A percentile compares a stretch with the other conserved stretches of the same genome.
Evolutionary conservation across 2,113 vertebrate genomes (phyloP).

Genomic region (Ptychochromis oligacanthus): DNA sequence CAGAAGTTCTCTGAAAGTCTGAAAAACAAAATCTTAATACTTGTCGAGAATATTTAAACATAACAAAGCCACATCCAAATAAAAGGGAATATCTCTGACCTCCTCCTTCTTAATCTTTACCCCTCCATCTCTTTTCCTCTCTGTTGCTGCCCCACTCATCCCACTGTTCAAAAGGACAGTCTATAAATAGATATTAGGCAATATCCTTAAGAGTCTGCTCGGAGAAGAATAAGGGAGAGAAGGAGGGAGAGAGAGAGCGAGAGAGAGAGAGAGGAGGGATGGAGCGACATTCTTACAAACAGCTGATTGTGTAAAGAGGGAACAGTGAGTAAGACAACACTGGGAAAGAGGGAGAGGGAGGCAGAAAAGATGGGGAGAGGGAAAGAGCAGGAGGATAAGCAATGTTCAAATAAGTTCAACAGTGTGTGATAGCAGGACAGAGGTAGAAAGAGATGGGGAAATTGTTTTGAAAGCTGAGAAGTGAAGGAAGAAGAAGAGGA

Average conservation of each 20-base stretch:
- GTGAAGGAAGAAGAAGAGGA: not conserved
- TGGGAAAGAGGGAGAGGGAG: not conserved
- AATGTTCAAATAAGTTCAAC: slow-evolving; percentile 61
- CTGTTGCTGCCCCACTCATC: slow-evolving; percentile 57
- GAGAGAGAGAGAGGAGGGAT: slow-evolving; percentile 7
- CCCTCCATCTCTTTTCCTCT: slow-evolving; percentile 34
- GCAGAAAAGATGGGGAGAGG: not conserved
- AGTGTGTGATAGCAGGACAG: slow-evolving; percentile 45
- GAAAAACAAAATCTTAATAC: not conserved
- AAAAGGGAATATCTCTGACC: slow-evolving; percentile 23
- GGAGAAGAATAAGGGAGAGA: slow-evolving; percentile 36
- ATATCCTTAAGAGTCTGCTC: slow-evolving; percentile 75
- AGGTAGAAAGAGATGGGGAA: slow-evolving; percentile 5
- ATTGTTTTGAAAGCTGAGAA: slow-evolving; percentile 47
- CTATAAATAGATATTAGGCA: slow-evolving; percentile 77
- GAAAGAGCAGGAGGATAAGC: slow-evolving; percentile 26
- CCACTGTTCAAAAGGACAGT: slow-evolving; percentile 66
- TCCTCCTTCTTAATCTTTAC: slow-evolving; percentile 30
- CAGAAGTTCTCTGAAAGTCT: not conserved
- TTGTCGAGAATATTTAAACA: not conserved
- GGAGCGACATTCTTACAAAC: slow-evolving; percentile 71
- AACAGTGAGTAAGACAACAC: slow-evolving; percentile 68
- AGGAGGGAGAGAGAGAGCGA: slow-evolving; percentile 1
- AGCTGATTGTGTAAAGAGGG: slow-evolving; percentile 75
- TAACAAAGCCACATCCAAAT: not conserved